Evolutionary conservation across 1,140 invertebrate species (phyloP), one percentile per base, ranked within the genome.

Genomic region (Conus ventricosus): DNA sequence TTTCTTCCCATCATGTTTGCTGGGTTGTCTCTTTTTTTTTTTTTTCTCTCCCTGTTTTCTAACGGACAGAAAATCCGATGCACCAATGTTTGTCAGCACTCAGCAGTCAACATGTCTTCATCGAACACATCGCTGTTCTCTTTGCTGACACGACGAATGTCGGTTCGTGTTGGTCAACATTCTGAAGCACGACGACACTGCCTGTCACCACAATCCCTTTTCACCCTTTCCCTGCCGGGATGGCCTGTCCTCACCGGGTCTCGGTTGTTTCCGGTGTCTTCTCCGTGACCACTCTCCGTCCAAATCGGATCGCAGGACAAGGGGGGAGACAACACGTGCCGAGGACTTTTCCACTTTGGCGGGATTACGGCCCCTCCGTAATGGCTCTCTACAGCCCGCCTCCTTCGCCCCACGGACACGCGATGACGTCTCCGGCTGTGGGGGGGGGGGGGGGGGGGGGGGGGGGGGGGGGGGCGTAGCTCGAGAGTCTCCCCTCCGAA

Each of bases 301-400:
- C 80, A 53, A 81, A 81, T 81, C 80, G 80, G 80, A 81, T 81
- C 13, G 80, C 17, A 55, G 53, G 51, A 81, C 39, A 54, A 81
- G 80, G 80, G 80, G 80, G 51, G 53, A 55, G 80, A 81, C 80
- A 81, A 81, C 7, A 51, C 7, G 17, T 81, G 39, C 39, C 17
- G 80, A 81, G 39, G 80, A 81, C 51, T 10, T 11, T 10, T 15
- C 27, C 80, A 54, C 80, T 81, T 53, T 81, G 39, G 51, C 0
- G 20, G 80, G 80, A 81, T 81, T 81, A 81, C 80, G 17, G 7
- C 51, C 80, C 80, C 13, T 51, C 13, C 25, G n/a, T 51, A 25
- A 27, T 78, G 25, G 11, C 11, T 17, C 76, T 27, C 39, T n/a
- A 76, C 71, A 76, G 71, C 71, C 15, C 1, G 11, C 25, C 76